Percentiles rank a stretch among this genome's conserved stretches.
These are phyloP conservation scores for Mormyrus lacerda DNA, from an alignment of 2,113 vertebrate genomes.

Conservation along the genomic window DNA sequence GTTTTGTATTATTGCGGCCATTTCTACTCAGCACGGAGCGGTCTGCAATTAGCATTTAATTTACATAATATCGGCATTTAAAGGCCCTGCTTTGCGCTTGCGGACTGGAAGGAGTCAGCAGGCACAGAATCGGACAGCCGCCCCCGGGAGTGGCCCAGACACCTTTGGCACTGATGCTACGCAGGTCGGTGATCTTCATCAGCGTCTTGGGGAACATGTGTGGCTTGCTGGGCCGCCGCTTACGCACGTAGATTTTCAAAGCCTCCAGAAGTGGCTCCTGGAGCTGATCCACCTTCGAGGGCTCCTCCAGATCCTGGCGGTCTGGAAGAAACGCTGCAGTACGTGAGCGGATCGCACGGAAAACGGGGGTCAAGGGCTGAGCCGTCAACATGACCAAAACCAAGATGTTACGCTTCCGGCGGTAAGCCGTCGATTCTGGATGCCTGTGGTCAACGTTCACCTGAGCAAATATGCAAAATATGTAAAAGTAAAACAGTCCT, in stretches of 20 bases:
- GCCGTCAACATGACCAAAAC: not conserved
- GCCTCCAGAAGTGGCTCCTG: constrained; percentile 93
- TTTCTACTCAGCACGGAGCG: not conserved
- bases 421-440: not conserved
- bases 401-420: not conserved
- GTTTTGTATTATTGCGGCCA: not conserved
- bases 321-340: constrained; percentile 53
- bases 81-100: not conserved
- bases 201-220: constrained; percentile 99
- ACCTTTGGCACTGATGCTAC: constrained; percentile 98
- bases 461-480: not conserved
- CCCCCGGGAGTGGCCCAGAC: not conserved
- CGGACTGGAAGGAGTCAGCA: not conserved
- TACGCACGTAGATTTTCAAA: constrained; percentile 94
- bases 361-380: not conserved
- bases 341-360: not conserved
- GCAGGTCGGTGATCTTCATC: constrained; percentile 98
- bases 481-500: not conserved
- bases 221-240: constrained; percentile 88
- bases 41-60: constrained; percentile 1
- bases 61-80: not conserved
- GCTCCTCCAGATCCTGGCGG: constrained; percentile 94
- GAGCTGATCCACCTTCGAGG: constrained; percentile 90
- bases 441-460: not conserved
- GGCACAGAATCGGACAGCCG: not conserved